Percentiles rank a stretch among this genome's conserved stretches.
Conservation (phyloP, 2,113 vertebrate species). For the Myotis lucifugus region DNA sequence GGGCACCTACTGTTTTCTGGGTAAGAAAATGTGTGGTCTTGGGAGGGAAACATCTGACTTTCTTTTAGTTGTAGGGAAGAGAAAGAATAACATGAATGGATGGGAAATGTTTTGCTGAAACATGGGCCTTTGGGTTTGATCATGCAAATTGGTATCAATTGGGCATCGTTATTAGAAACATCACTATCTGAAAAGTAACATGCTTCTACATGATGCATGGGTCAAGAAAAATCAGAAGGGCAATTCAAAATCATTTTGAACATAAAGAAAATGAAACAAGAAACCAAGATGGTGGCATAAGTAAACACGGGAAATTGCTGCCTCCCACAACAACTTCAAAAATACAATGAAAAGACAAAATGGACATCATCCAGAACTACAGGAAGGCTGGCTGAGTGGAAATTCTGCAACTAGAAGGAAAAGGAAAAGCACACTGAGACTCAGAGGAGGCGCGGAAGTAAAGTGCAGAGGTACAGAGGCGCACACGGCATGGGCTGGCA, state of each 20-base stretch:
- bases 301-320: too few relatives aligned
- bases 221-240: neutral
- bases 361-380: too few relatives aligned
- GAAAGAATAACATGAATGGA: neutral
- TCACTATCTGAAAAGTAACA: neutral
- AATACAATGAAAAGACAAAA: too few relatives aligned
- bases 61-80: neutral
- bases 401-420: too few relatives aligned
- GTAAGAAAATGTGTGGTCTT: slow-evolving; percentile 20
- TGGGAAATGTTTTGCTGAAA: neutral
- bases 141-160: neutral
- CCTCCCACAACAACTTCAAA: too few relatives aligned
- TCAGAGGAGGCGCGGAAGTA: too few relatives aligned
- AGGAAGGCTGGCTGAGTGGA: too few relatives aligned
- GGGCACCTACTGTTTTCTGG: neutral
- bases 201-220: neutral
- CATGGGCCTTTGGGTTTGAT: neutral
- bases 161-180: neutral
- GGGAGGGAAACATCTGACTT: neutral
- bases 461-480: too few relatives aligned
- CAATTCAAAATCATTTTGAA: neutral
- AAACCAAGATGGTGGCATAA: neutral
- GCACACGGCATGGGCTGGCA: too few relatives aligned
- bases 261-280: neutral
- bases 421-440: too few relatives aligned